Base-by-base conservation (phyloP, 2,797 vertebrate genomes). In the Scolopax rusticola region DNA sequence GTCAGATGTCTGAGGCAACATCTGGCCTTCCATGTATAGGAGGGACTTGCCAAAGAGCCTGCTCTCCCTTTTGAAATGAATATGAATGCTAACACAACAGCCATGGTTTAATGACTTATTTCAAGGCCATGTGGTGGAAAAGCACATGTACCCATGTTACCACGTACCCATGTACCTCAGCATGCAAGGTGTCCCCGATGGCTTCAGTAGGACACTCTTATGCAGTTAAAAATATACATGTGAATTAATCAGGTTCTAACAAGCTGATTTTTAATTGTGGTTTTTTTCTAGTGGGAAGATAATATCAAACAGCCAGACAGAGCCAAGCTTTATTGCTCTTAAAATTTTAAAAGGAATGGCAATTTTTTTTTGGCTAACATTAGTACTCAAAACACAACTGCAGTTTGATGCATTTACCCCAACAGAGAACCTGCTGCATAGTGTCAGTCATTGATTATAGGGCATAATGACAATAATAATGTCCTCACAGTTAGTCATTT, bases 401-500 rank as follows among this genome's bases (percentile, higher is more conserved):
- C 70, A 89, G 28, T 88, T 71, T 30, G 51, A 60, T 50, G 23
- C 32, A 16, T 87, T 87, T 79, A 30, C 20, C 40, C 63, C 73
- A 77, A 17, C 38, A 87, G 77, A 77, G 28, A 92, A 93, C 33
- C 73, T 83, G 36, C 41, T 80, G 48, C 64, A 65, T 17, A n/a
- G 47, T 73, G 61, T 73, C 91, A 84, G 57, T 64, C 63, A 74
- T 47, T 92, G 88, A 96, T 91, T 92, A 77, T 6, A 83, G 27
- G 30, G 70, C 81, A 87, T 60, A 87, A 51, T 0, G 0, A 79
- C 68, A 89, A 65, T 38, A 89, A 89, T 18, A 89, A 74, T 41
- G 25, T 89, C 45, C 84, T 94, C 84, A 74, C 43, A 69, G 70
- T 84, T 67, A 90, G 61, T 61, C 20, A 89, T 95, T 95, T 94